phyloP scores from a whole-genome alignment of 1,140 invertebrate genomes.

The Stenopsyche tienmushanensis region DNA sequence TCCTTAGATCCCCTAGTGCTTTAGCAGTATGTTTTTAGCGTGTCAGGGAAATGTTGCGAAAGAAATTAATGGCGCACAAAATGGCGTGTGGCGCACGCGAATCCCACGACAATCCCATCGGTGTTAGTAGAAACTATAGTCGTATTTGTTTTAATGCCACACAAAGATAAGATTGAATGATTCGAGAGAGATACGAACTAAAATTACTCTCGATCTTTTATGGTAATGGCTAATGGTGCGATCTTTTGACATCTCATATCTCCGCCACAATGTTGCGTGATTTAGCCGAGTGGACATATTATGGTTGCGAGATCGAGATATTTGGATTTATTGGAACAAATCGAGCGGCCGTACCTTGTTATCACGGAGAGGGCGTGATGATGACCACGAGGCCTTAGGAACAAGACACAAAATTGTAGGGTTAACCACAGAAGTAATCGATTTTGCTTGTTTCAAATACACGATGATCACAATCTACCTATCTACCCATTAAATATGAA shows the following conservation, averaged over 20 bases:
- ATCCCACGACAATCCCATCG: conserved; percentile 15
- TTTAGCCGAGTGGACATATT: no score
- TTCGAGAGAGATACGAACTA: no score
- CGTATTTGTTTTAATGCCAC: no score
- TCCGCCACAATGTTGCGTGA: no score
- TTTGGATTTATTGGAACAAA: conserved; percentile 22
- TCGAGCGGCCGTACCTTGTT: conserved; percentile 24
- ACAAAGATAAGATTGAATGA: no score
- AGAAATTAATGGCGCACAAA: conserved; percentile 32
- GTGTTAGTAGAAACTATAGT: no score
- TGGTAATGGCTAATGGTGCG: no score
- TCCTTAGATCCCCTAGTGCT: conserved; percentile 21
- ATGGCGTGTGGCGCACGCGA: conserved; percentile 26
- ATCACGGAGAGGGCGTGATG: conserved; percentile 13
- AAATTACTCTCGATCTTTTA: no score
- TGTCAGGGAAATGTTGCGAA: conserved; percentile 30
- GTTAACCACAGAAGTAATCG: conserved; percentile 40
- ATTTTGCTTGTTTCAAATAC: conserved; percentile 38
- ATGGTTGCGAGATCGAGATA: conserved; percentile 15
- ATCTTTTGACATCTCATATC: no score
- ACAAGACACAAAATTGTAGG: conserved; percentile 37
- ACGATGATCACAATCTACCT: conserved; percentile 1
- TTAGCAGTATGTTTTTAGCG: conserved; percentile 27
- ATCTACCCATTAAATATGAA: neutral
- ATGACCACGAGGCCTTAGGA: conserved; percentile 16